These are phyloP conservation scores for Diplogasteroides magnus DNA, from an alignment of 1,140 invertebrate genomes.

Conservation along the genomic window DNA sequence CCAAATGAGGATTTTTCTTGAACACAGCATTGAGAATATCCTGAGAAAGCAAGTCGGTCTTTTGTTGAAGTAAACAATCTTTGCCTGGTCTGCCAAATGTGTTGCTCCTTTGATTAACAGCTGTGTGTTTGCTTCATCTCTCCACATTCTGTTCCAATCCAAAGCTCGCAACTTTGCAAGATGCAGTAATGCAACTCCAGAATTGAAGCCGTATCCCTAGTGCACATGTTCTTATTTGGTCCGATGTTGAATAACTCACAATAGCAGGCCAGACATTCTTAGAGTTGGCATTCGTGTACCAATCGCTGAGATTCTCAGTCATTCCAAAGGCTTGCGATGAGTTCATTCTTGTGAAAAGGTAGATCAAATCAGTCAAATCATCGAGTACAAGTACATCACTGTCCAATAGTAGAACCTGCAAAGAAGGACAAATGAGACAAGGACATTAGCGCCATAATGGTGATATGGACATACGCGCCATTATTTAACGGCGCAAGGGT, in stretches of 20 bases:
- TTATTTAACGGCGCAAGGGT: too few species aligned
- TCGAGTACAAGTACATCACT: slow-evolving; percentile 5
- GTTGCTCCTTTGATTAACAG: not conserved
- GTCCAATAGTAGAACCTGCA: slow-evolving; percentile 17
- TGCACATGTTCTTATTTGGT: not conserved
- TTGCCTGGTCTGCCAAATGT: slow-evolving; percentile 7
- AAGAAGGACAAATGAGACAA: too few species aligned
- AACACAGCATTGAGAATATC: slow-evolving; percentile 8
- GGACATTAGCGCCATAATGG: too few species aligned
- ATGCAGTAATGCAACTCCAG: slow-evolving; percentile 5
- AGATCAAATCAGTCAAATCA: slow-evolving; percentile 6
- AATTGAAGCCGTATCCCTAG: slow-evolving; percentile 13
- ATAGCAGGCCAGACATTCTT: slow-evolving; percentile 2
- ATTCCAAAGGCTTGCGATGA: not conserved
- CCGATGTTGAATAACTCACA: slow-evolving; percentile 1
- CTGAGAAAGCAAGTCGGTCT: not conserved
- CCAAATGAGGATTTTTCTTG: not conserved
- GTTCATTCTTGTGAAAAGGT: not conserved
- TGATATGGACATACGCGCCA: too few species aligned
- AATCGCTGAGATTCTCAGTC: slow-evolving; percentile 8
- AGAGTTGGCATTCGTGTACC: slow-evolving; percentile 2
- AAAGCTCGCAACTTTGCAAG: not conserved
- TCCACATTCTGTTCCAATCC: not conserved
- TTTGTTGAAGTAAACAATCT: not conserved
- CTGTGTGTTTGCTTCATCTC: not conserved